Evolutionary conservation across 1,140 invertebrate species (phyloP).

Genomic region (Platyura marginata): DNA sequence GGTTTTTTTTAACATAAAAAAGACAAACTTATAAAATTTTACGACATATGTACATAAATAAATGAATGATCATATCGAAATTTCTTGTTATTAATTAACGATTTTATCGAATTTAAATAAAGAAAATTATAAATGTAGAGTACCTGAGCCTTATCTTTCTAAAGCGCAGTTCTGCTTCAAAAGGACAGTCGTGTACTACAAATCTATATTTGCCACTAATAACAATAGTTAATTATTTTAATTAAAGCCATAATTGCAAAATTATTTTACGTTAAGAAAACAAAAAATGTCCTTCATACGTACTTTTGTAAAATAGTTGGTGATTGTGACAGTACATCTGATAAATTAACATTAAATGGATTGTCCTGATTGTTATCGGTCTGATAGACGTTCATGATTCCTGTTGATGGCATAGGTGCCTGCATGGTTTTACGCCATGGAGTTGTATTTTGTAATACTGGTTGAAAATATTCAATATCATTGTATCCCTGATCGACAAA

Average conservation of each 20-base stretch:
- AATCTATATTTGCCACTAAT: constrained; percentile 21
- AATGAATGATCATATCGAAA: too few relatives aligned
- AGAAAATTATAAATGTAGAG: constrained; percentile 2
- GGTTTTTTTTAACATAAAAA: too few relatives aligned
- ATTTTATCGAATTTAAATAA: neutral
- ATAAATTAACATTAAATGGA: constrained; percentile 1
- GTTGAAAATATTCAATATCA: constrained; percentile 8
- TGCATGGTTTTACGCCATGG: neutral
- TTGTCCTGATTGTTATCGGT: constrained; percentile 7
- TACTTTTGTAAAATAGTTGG: constrained; percentile 22
- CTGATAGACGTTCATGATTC: too few relatives aligned
- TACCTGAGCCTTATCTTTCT: constrained; percentile 23
- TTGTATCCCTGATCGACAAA: constrained; percentile 26
- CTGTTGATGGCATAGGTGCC: neutral
- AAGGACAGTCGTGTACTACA: constrained; percentile 22
- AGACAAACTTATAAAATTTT: too few relatives aligned
- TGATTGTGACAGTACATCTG: constrained; percentile 16
- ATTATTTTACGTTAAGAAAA: too few relatives aligned
- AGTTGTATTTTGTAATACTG: neutral
- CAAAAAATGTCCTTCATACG: too few relatives aligned
- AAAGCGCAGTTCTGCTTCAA: constrained; percentile 22
- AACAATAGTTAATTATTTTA: too few relatives aligned
- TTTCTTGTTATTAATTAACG: too few relatives aligned
- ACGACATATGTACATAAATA: too few relatives aligned
- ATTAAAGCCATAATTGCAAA: neutral